Base-by-base conservation (phyloP, 1,140 invertebrate species). In the Aphis gossypii region DNA sequence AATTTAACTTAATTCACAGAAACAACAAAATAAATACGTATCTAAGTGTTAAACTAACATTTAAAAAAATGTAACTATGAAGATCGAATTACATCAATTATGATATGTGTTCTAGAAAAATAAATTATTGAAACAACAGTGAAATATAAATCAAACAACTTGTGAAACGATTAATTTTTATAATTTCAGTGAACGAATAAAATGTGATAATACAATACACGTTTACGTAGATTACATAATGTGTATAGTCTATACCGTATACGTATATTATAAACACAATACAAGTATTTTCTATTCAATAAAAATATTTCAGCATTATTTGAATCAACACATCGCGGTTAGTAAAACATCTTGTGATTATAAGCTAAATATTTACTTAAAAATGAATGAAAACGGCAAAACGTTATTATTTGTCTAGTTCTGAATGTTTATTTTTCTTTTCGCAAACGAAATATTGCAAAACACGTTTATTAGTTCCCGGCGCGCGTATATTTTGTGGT, bases 361-460 rank as follows among this genome's bases (percentile, higher is more conserved):
- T n/a, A n/a, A n/a, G 30, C 30, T 76, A 76, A 76, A 76, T 76
- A 76, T 76, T 76, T 76, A 30, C n/a, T 76, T 11, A 5, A 20
- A 68, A 68, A 68, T 6, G 30, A 68, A 76, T n/a, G 5, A 76
- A 30, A n/a, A 76, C 56, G 25, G 11, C 14, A 14, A 68, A n/a
- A 60, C n/a, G 30, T 76, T 76, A 76, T 76, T 76, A 76, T 76
- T 76, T 76, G 60, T 76, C 30, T 76, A 76, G 60, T n/a, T 76
- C 9, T 14, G 14, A 76, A 11, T 76, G 60, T 76, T 76, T 76
- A 30, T 76, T 76, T 20, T 35, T 35, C 60, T 18, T 35, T 6
- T n/a, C 60, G 14, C 14, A 1, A n/a, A 76, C 30, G n/a, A 76
- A 76, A 76, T 76, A 76, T 76, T n/a, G 30, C n/a, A 4, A 76